Conservation (phyloP, 2,113 vertebrate species). For the Lucifuga dentata region DNA sequence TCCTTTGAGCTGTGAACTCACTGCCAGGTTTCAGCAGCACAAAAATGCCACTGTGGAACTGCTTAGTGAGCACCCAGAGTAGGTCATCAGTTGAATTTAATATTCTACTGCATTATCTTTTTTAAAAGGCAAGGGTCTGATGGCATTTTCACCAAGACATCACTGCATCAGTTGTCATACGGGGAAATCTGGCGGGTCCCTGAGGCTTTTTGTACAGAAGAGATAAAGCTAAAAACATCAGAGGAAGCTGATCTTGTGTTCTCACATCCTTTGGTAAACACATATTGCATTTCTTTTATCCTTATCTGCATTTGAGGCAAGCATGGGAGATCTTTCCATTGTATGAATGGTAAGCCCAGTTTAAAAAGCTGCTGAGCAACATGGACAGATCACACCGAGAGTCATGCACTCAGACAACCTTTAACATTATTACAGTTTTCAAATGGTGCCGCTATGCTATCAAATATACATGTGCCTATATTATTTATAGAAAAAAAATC, state of each 20-base stretch:
- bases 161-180: constrained; percentile 22
- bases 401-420: constrained; percentile 21
- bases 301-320: constrained; percentile 11
- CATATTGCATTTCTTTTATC: constrained; percentile 54
- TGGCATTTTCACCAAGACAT: constrained; percentile 7
- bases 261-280: constrained; percentile 29
- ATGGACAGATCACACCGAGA: constrained; percentile 37
- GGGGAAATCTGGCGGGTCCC: constrained; percentile 6
- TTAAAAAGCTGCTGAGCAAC: constrained; percentile 38
- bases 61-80: constrained; percentile 32
- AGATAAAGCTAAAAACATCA: constrained; percentile 41
- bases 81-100: constrained; percentile 26
- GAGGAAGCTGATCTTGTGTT: constrained; percentile 3
- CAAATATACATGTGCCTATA: constrained; percentile 70
- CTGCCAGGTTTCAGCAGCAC: constrained; percentile 16
- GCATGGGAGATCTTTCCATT: background rate
- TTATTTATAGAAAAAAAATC: constrained; percentile 57
- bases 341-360: background rate
- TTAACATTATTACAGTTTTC: constrained; percentile 48
- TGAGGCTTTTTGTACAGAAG: constrained; percentile 31
- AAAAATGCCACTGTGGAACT: constrained; percentile 44
- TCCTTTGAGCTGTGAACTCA: constrained; percentile 56
- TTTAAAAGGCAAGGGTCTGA: constrained; percentile 7
- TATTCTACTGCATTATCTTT: constrained; percentile 17
- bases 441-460: constrained; percentile 33